Evolutionary conservation across 2,888 invertebrate species (phyloP).

Genomic region (Hypercompe scribonia): DNA sequence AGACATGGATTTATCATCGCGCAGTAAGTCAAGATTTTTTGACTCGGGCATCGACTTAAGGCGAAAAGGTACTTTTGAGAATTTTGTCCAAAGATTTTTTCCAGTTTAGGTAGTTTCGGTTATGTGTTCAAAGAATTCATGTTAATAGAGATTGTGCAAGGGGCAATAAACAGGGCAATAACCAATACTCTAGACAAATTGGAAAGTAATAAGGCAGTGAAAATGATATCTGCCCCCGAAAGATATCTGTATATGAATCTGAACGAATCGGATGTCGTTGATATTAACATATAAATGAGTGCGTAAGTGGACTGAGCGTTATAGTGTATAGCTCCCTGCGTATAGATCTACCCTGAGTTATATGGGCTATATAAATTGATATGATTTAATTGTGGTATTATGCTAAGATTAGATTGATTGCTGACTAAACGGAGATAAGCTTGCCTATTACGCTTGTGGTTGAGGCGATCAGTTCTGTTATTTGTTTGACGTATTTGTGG

Average conservation of each 20-base stretch:
- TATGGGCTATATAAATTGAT: conserved; percentile 68
- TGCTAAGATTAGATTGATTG: conserved; percentile 57
- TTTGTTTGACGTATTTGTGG: not conserved
- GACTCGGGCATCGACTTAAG: conserved; percentile 85
- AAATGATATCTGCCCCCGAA: conserved; percentile 83
- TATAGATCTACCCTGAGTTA: conserved; percentile 66
- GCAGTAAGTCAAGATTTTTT: conserved; percentile 87
- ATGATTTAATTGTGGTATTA: conserved; percentile 58
- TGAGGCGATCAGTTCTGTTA: conserved; percentile 14
- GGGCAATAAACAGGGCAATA: conserved; percentile 79
- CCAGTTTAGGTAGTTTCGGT: conserved; percentile 35
- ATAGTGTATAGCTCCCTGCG: conserved; percentile 68
- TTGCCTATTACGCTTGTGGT: conserved; percentile 34
- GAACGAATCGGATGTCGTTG: conserved; percentile 75
- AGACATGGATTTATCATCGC: conserved; percentile 80
- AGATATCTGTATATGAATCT: conserved; percentile 83
- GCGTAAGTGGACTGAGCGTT: conserved; percentile 81
- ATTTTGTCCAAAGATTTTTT: conserved; percentile 36
- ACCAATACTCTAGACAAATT: conserved; percentile 84
- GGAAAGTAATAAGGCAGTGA: conserved; percentile 86
- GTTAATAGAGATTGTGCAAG: conserved; percentile 65
- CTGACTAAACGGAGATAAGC: conserved; percentile 45
- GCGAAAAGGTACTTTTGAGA: conserved; percentile 80
- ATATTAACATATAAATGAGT: conserved; percentile 86
- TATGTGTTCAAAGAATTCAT: conserved; percentile 50